Evolutionary conservation across 2,113 vertebrate species (phyloP).

Genomic region (Rhinichthys klamathensis): DNA sequence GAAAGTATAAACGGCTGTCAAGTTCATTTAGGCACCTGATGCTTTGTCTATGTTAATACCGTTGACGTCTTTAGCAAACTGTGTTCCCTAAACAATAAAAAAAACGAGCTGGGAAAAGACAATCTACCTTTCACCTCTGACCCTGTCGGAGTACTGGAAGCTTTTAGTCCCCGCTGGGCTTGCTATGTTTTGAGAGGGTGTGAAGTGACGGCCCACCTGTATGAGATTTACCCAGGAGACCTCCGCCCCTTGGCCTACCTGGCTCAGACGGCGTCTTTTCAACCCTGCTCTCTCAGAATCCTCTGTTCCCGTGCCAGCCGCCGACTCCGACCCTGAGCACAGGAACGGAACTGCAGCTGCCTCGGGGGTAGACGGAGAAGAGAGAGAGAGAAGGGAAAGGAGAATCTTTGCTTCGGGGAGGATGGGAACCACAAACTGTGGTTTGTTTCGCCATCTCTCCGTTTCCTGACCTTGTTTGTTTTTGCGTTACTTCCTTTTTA

Average conservation of each 20-base stretch:
- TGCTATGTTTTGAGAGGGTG: slow-evolving; percentile 32
- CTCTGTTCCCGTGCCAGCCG: slow-evolving; percentile 45
- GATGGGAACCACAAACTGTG: slow-evolving; percentile 50
- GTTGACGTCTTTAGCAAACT: slow-evolving; percentile 12
- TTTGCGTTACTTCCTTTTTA: slow-evolving; percentile 42
- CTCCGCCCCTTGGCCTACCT: slow-evolving; percentile 33
- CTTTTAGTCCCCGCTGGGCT: slow-evolving; percentile 19
- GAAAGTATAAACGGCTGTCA: background rate
- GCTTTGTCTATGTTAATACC: slow-evolving; percentile 30
- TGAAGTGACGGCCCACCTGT: slow-evolving; percentile 47
- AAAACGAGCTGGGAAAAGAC: slow-evolving; percentile 16
- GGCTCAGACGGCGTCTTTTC: slow-evolving; percentile 33
- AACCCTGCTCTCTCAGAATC: slow-evolving; percentile 33
- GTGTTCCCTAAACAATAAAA: slow-evolving; percentile 37
- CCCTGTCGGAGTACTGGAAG: slow-evolving; percentile 3
- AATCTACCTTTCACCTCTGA: slow-evolving; percentile 9
- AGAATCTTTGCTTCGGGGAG: slow-evolving; percentile 43
- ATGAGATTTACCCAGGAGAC: slow-evolving; percentile 32
- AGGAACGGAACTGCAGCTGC: slow-evolving; percentile 27
- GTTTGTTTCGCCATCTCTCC: slow-evolving; percentile 47
- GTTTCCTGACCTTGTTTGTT: slow-evolving; percentile 50
- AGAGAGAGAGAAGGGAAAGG: slow-evolving; percentile 17
- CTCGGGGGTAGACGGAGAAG: background rate
- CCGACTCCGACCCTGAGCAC: slow-evolving; percentile 2
- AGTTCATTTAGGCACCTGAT: slow-evolving; percentile 34